Percentiles rank a stretch among this genome's conserved stretches.
Conservation (phyloP, 2,888 invertebrate genomes). For the Nomada flava region DNA sequence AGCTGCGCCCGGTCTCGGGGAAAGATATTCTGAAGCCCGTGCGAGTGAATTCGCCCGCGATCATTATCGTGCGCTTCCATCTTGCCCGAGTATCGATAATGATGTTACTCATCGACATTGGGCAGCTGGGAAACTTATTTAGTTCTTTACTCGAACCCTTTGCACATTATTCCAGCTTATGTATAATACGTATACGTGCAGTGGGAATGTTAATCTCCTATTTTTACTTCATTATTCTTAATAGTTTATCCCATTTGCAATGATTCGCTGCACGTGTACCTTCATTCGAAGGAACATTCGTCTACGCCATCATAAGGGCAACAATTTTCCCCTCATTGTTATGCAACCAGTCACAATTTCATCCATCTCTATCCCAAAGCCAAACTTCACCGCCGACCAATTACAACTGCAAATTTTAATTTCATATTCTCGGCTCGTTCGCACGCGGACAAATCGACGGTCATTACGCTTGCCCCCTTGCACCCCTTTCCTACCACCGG, state of each 20-base stretch:
- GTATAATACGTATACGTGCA: too few relatives aligned
- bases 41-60: slow-evolving; percentile 36
- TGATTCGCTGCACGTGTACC: too few relatives aligned
- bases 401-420: slow-evolving; percentile 40
- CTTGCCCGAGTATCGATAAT: neutral
- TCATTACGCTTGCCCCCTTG: slow-evolving; percentile 38
- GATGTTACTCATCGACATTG: slow-evolving; percentile 1
- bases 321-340: slow-evolving; percentile 4
- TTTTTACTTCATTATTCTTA: too few relatives aligned
- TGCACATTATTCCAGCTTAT: neutral
- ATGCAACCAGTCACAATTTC: slow-evolving; percentile 25
- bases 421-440: slow-evolving; percentile 40
- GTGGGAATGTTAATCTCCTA: too few relatives aligned
- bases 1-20: slow-evolving; percentile 53
- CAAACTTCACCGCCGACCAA: neutral
- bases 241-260: too few relatives aligned
- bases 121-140: too few relatives aligned
- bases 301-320: neutral
- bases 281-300: too few relatives aligned
- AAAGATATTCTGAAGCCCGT: slow-evolving; percentile 55
- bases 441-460: slow-evolving; percentile 42
- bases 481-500: slow-evolving; percentile 12
- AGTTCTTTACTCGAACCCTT: neutral
- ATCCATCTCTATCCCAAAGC: neutral
- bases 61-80: slow-evolving; percentile 39